Evolutionary conservation across 1,140 invertebrate genomes (phyloP).

Genomic region (Latrodectus geometricus): DNA sequence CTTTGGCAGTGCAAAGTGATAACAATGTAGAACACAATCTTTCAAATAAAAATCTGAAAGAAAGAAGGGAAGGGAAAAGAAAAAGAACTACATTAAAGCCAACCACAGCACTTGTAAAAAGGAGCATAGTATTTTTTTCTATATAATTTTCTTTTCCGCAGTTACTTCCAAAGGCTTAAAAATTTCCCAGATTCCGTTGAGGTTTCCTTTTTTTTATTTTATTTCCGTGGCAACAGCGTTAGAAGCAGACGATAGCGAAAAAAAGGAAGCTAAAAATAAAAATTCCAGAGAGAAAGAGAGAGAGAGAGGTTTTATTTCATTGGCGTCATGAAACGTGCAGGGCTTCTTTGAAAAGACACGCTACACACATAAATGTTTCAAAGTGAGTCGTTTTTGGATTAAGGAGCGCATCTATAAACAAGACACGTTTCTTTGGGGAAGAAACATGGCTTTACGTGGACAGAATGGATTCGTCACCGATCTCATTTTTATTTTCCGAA

Average conservation of each 20-base stretch:
- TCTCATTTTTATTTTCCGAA: slow-evolving; percentile 25
- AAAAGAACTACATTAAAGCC: neutral
- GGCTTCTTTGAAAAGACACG: slow-evolving; percentile 54
- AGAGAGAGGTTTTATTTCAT: slow-evolving; percentile 51
- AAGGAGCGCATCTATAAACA: slow-evolving; percentile 51
- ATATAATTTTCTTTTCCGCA: slow-evolving; percentile 6
- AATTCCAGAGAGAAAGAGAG: neutral
- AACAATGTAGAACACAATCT: neutral
- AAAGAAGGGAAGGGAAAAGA: neutral
- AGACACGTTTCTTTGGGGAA: slow-evolving; percentile 46
- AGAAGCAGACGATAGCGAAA: slow-evolving; percentile 10
- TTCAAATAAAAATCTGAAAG: neutral
- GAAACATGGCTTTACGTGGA: slow-evolving; percentile 51
- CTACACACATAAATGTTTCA: slow-evolving; percentile 59
- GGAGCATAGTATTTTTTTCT: neutral
- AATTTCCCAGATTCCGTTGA: slow-evolving; percentile 4
- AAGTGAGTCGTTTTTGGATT: slow-evolving; percentile 57
- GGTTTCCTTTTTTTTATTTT: neutral
- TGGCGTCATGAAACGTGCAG: slow-evolving; percentile 53
- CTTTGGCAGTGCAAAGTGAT: neutral
- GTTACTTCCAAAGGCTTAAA: slow-evolving; percentile 23
- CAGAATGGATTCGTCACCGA: slow-evolving; percentile 24
- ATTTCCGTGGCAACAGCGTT: slow-evolving; percentile 14
- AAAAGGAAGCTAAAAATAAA: neutral
- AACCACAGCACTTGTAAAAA: neutral